Evolutionary conservation across 1,140 invertebrate species (phyloP), one percentile per base, ranked within the genome.

Genomic region (Bombus consobrinus): DNA sequence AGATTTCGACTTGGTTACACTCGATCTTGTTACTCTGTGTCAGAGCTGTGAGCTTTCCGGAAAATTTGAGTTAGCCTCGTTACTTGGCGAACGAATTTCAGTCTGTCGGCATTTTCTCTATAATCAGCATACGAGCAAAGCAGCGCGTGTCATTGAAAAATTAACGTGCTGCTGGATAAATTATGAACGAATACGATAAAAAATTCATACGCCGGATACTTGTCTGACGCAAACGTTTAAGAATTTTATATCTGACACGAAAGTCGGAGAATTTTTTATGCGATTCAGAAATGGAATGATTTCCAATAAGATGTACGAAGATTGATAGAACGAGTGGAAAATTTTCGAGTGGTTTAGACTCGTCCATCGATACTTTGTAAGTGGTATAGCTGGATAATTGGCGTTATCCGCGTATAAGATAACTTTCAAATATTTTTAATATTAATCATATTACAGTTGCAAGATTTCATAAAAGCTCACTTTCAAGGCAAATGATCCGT

Each of bases 21-120:
- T 85, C 89, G 75, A 90, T 90, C 85, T 85, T 79, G 79, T 90
- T 85, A 90, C 81, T 79, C 79, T 69, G 66, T 75, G 66, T 69
- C 59, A 69, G 86, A 81, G 80, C 59, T 53, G n/a, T 22, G 69
- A 74, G 53, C 43, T 73, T 74, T 66, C 73, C 53, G 79, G 80
- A 76, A 90, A 90, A 89, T 89, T 75, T 76, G 77, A 79, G 83
- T 87, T 87, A 75, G 75, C 82, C 69, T 85, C 83, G 86, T 68
- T 78, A 78, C 66, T 64, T 15, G 22, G 41, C 59, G 69, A 85
- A 64, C 62, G 57, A 37, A 57, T 79, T 32, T 72, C 39, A 15
- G 9, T 57, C 28, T 66, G 64, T 18, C 4, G 9, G 25, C 53
- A 6, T 76, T 59, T 76, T 47, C 62, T 47, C n/a, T 59, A 6